Base-by-base conservation (phyloP, 2,888 invertebrate species). In the Uloborus plumipes region DNA sequence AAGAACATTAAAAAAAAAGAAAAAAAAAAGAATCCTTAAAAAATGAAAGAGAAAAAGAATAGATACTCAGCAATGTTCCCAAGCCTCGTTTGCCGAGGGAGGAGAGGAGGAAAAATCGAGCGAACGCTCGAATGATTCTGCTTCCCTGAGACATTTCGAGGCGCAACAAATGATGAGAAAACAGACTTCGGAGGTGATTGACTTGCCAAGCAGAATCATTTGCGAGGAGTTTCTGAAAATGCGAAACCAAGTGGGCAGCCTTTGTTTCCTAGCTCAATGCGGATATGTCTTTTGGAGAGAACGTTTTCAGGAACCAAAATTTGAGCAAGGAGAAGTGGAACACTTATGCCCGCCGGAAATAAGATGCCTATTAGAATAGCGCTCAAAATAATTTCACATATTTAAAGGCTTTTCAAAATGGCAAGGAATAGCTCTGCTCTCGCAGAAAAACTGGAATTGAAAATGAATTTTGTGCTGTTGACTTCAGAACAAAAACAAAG, bases 61-160 rank as follows among this genome's bases (percentile, higher is more conserved):
- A 39, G 39, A 9, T 39, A 39, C 11, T 39, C 39, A 20, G 16
- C 20, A 59, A 59, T 20, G 18, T 26, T 59, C 18, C 20, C 22
- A 15, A 59, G 55, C n/a, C 18, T 55, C 62, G 62, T 31, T 39
- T 62, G 14, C 62, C 62, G 31, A 47, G 49, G 64, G 64, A 31
- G 22, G 50, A 11, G 50, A 71, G 64, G 47, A 51, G 22, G 11
- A 51, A 49, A 79, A 72, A 22, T 62, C 67, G 53, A 20, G 26
- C 69, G 73, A 67, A 81, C 80, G 80, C 80, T 81, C 69, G 74
- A 81, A 74, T 58, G 61, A 65, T 58, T 80, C 55, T 70, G 31
- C 67, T 72, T 39, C 64, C 51, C 53, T 58, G 49, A 16, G 64
- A 64, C 59, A 59, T 59, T 49, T 64, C 11, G 64, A 67, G 69